A percentile compares a stretch with the other conserved stretches of the same genome.
phyloP scores from a whole-genome alignment of 37 sponge, comb jelly and placozoan genomes.

The Crambe crambe region DNA sequence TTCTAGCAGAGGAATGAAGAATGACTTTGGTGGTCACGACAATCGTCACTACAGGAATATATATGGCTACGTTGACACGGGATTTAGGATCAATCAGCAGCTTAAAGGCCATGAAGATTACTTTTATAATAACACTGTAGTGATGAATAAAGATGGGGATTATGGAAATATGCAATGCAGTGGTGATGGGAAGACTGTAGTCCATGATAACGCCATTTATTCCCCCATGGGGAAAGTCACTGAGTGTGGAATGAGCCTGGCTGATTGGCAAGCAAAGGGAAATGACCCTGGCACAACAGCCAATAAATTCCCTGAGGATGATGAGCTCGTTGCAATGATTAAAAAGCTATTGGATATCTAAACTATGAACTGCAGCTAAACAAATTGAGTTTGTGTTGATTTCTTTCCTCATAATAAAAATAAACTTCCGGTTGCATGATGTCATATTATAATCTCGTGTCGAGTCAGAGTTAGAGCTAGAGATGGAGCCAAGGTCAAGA shows the following conservation, averaged over 20 bases:
- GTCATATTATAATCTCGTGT: too few species aligned
- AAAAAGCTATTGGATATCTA: not conserved
- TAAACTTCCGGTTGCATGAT: too few species aligned
- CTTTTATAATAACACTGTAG: conserved; percentile 66
- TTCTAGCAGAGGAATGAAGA: conserved; percentile 61
- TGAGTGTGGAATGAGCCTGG: conserved; percentile 57
- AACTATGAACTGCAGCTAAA: too few species aligned
- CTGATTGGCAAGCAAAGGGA: conserved; percentile 63
- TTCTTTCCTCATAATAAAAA: too few species aligned
- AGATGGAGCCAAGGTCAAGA: too few species aligned
- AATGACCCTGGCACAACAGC: conserved; percentile 65
- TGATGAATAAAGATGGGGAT: conserved; percentile 43
- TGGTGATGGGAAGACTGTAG: conserved; percentile 54
- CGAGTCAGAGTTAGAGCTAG: too few species aligned
- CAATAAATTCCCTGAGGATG: conserved; percentile 29
- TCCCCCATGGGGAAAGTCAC: conserved; percentile 69
- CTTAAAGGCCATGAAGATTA: conserved; percentile 58
- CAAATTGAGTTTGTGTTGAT: too few species aligned
- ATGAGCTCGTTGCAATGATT: conserved; percentile 11
- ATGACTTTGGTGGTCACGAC: conserved; percentile 62
- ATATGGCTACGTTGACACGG: conserved; percentile 43
- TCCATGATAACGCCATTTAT: conserved; percentile 58
- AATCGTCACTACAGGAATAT: conserved; percentile 62
- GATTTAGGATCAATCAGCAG: conserved; percentile 45
- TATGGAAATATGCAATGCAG: conserved; percentile 42